Percentiles rank a stretch among this genome's conserved stretches.
Evolutionary conservation across 2,888 invertebrate species (phyloP).

Genomic region (Andricus quercusramuli): DNA sequence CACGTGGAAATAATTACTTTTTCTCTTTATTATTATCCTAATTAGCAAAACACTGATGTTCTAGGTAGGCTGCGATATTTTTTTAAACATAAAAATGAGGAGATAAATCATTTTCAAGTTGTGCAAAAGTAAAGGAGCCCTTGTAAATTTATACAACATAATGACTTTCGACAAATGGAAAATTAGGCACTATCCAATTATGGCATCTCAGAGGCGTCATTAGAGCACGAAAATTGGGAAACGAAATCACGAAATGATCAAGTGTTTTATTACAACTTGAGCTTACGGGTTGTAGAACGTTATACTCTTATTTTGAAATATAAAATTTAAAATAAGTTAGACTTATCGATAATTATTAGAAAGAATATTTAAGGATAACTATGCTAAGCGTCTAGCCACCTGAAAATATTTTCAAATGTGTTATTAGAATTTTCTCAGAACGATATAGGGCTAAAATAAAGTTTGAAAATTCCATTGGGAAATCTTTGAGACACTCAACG

Average conservation of each 20-base stretch:
- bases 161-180: neutral
- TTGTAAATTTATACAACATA: neutral
- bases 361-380: neutral
- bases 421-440: neutral
- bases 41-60: too few species aligned
- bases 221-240: neutral
- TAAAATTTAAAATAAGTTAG: neutral
- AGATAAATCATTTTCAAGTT: too few species aligned
- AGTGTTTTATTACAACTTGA: neutral
- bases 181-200: neutral
- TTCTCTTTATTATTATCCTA: too few species aligned
- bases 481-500: slow-evolving; percentile 20
- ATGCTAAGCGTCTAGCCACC: neutral
- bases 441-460: slow-evolving; percentile 3
- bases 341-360: neutral
- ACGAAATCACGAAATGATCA: neutral
- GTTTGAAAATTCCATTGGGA: slow-evolving; percentile 25
- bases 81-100: too few species aligned
- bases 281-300: neutral
- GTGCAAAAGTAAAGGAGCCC: too few species aligned
- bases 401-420: neutral
- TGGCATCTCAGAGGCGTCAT: neutral
- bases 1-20: too few species aligned
- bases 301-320: too few species aligned
- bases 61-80: too few species aligned